Percentiles rank a stretch among this genome's conserved stretches.
Conservation (phyloP, 2,888 invertebrate genomes). For the Pelosia muscerda region DNA sequence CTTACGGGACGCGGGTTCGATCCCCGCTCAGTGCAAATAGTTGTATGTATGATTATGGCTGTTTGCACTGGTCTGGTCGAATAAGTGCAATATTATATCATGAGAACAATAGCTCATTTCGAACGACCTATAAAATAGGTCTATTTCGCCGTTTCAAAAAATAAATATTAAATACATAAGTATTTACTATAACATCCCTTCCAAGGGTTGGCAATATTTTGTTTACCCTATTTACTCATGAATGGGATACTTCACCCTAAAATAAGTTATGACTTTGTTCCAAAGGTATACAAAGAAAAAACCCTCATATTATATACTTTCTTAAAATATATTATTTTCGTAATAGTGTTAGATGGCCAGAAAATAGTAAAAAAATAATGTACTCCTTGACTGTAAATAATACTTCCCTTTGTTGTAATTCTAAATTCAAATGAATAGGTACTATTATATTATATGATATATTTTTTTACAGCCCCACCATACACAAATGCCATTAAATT, state of each 20-base stretch:
- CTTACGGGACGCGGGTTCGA: no score
- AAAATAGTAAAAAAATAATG: neutral
- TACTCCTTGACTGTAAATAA: neutral
- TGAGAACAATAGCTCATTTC: neutral
- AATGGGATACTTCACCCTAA: slow-evolving; percentile 23
- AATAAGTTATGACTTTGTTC: slow-evolving; percentile 33
- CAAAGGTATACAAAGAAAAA: slow-evolving; percentile 38
- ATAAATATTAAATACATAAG: slow-evolving; percentile 32
- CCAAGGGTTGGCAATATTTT: slow-evolving; percentile 21
- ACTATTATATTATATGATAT: no score
- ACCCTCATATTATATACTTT: slow-evolving; percentile 23
- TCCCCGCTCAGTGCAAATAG: no score
- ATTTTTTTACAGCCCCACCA: no score
- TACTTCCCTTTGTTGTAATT: neutral
- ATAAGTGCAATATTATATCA: no score
- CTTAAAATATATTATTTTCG: slow-evolving; percentile 19
- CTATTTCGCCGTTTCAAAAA: slow-evolving; percentile 21
- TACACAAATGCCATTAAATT: no score
- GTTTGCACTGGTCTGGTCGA: no score
- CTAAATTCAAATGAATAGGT: neutral
- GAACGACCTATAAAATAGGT: neutral
- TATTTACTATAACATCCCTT: slow-evolving; percentile 17
- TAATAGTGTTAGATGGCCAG: neutral
- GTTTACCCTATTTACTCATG: slow-evolving; percentile 32
- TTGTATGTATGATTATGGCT: no score